A percentile compares a stretch with the other conserved stretches of the same genome.
phyloP scores from a whole-genome alignment of 2,113 vertebrate genomes.

The Lepisosteus oculatus region DNA sequence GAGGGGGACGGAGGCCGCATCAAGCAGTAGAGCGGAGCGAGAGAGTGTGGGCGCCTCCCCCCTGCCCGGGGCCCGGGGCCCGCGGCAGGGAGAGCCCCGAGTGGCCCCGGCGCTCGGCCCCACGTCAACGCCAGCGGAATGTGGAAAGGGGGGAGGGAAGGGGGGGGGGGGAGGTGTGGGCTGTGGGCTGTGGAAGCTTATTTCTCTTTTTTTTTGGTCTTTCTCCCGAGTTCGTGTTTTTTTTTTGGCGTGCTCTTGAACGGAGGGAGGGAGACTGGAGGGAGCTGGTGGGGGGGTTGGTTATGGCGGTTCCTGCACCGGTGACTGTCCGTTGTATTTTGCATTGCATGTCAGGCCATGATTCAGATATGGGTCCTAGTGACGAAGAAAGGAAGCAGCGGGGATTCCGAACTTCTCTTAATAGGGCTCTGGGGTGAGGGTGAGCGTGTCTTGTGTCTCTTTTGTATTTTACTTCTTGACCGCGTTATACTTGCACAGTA shows the following conservation, averaged over 20 bases:
- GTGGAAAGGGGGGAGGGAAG: conserved; percentile 40
- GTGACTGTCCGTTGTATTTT: conserved; percentile 8
- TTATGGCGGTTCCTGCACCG: not conserved
- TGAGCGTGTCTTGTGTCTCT: too few relatives aligned
- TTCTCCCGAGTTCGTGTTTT: not conserved
- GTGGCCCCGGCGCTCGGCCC: conserved; percentile 18
- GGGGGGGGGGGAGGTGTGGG: conserved; percentile 9
- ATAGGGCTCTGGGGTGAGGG: too few relatives aligned
- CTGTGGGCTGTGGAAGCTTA: not conserved
- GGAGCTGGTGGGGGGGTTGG: not conserved
- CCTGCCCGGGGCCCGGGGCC: not conserved
- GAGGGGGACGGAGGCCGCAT: conserved; percentile 77
- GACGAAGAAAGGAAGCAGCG: too few relatives aligned
- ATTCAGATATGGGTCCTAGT: too few relatives aligned
- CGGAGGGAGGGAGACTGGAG: not conserved
- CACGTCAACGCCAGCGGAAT: conserved; percentile 28
- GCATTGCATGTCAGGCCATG: conserved; percentile 4
- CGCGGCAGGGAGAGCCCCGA: not conserved
- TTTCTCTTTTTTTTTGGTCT: not conserved
- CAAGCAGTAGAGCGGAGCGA: conserved; percentile 58
- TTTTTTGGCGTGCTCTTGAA: not conserved
- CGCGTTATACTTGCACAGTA: too few relatives aligned
- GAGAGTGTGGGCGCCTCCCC: conserved; percentile 12
- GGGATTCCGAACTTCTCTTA: too few relatives aligned
- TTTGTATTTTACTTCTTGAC: too few relatives aligned